Conservation (phyloP, 1,140 invertebrate genomes). For the Ptiloglossa arizonensis region DNA sequence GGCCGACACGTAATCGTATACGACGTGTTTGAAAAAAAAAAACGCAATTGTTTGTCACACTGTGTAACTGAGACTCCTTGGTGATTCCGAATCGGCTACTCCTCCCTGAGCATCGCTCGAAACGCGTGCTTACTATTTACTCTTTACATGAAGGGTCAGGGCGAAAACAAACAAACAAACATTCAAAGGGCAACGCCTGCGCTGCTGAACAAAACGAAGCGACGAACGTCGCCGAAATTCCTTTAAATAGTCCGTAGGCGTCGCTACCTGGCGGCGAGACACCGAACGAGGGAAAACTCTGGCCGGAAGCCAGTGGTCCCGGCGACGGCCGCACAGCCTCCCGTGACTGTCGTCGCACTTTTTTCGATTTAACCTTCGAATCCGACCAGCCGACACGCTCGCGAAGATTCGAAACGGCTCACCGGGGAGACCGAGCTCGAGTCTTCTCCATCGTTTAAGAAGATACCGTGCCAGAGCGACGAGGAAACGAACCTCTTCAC, state of each 20-base stretch:
- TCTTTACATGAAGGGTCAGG: constrained; percentile 60
- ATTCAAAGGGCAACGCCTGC: constrained; percentile 79
- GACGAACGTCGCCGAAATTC: constrained; percentile 74
- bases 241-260: constrained; percentile 80
- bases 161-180: constrained; percentile 67
- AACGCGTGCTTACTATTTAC: constrained; percentile 42
- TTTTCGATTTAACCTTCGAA: constrained; percentile 68
- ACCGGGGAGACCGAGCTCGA: too few species aligned
- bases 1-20: neutral
- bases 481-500: too few species aligned
- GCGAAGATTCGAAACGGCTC: neutral
- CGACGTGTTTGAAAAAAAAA: neutral
- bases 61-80: constrained; percentile 10
- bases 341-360: constrained; percentile 49
- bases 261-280: constrained; percentile 77
- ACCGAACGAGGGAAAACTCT: constrained; percentile 72
- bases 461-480: too few species aligned
- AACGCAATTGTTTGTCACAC: neutral
- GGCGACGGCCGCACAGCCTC: constrained; percentile 53
- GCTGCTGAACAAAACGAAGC: constrained; percentile 81
- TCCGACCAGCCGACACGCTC: constrained; percentile 11
- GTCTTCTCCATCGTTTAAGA: neutral
- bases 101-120: constrained; percentile 62
- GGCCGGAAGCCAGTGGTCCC: constrained; percentile 75
- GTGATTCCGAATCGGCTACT: constrained; percentile 36